phyloP scores from a whole-genome alignment of 2,888 invertebrate species.

The Baccha elongata region DNA sequence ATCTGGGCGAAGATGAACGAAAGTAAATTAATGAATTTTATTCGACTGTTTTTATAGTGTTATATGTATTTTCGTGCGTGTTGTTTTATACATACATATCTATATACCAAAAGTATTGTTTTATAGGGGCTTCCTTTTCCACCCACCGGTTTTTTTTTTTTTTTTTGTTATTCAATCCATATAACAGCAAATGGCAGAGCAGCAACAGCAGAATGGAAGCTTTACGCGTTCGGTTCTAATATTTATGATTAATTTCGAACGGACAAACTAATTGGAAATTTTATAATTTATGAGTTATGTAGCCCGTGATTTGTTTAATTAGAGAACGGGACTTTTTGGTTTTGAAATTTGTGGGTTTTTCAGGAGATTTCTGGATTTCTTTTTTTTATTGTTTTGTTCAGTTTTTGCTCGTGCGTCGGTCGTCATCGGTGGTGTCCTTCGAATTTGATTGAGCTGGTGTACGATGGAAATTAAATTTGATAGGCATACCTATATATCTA shows the following conservation, averaged over 20 bases:
- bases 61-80: too few relatives aligned
- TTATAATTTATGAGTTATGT: conserved; percentile 70
- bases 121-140: conserved; percentile 16
- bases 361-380: conserved; percentile 1
- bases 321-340: conserved; percentile 40
- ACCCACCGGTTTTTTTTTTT: neutral
- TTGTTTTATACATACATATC: conserved; percentile 8
- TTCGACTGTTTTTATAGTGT: conserved; percentile 51
- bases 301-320: conserved; percentile 69
- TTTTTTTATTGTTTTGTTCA: conserved; percentile 15
- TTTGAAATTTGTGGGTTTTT: conserved; percentile 39
- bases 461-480: conserved; percentile 63
- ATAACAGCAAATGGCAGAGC: conserved; percentile 21
- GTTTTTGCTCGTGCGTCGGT: neutral
- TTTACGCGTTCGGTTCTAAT: conserved; percentile 50
- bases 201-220: conserved; percentile 1
- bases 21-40: conserved; percentile 70
- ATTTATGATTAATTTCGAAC: conserved; percentile 70
- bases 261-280: conserved; percentile 67
- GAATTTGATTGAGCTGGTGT: conserved; percentile 20
- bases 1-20: conserved; percentile 13
- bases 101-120: conserved; percentile 34
- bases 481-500: conserved; percentile 40
- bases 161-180: neutral
- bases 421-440: conserved; percentile 3